These are phyloP conservation scores for Lucilia cuprina DNA, from an alignment of 1,140 invertebrate genomes.

Conservation along the genomic window DNA sequence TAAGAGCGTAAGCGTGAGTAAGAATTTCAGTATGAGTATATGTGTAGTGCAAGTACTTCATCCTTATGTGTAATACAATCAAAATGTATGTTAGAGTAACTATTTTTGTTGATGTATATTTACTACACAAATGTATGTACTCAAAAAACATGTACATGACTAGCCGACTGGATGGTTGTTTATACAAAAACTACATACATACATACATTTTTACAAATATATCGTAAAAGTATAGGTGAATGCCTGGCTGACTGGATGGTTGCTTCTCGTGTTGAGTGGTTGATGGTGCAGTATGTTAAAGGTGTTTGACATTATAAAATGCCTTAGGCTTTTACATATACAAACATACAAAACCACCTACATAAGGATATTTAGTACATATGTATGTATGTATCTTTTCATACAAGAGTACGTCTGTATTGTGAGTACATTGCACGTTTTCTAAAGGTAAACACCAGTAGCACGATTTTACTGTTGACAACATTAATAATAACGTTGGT, in stretches of 20 bases:
- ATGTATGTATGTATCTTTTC: not conserved
- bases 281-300: constrained; percentile 31
- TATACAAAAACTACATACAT: not conserved
- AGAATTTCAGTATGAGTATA: not conserved
- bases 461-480: constrained; percentile 29
- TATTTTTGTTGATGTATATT: not conserved
- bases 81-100: constrained; percentile 12
- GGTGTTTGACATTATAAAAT: constrained; percentile 33
- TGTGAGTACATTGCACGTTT: constrained; percentile 28
- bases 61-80: constrained; percentile 7
- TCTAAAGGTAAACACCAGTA: constrained; percentile 9
- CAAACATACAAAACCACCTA: not conserved
- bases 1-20: not conserved
- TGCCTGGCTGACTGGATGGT: not conserved
- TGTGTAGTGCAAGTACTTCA: not conserved
- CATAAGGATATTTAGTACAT: not conserved
- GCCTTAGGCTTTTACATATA: constrained; percentile 18
- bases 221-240: not conserved
- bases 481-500: constrained; percentile 24
- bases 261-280: not conserved
- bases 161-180: not conserved
- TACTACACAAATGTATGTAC: not conserved
- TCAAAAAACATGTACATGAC: not conserved
- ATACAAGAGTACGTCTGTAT: not conserved
- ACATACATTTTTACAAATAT: not conserved